Conservation (phyloP, 1,140 invertebrate genomes). For the Neuroterus valhalla region DNA sequence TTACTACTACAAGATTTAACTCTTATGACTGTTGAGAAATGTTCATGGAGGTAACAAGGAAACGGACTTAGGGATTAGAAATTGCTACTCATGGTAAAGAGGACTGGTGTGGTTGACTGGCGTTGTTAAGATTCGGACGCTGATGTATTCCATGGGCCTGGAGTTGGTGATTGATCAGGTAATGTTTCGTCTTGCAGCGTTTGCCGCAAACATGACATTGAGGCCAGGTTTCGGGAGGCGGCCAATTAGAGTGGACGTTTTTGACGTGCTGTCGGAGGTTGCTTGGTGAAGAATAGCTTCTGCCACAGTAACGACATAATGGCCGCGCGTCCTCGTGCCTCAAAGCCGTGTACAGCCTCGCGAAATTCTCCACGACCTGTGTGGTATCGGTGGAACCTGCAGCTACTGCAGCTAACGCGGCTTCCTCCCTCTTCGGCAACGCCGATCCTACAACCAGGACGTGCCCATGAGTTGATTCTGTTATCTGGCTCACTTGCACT, state of each 20-base stretch:
- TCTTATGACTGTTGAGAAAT: too few species aligned
- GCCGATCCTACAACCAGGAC: conserved; percentile 75
- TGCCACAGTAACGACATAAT: conserved; percentile 81
- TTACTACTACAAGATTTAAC: too few species aligned
- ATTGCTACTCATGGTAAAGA: conserved; percentile 61
- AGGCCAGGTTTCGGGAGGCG: conserved; percentile 82
- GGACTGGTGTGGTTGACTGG: conserved; percentile 56
- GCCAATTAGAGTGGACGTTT: conserved; percentile 82
- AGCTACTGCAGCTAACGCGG: conserved; percentile 72
- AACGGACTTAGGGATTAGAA: conserved; percentile 24
- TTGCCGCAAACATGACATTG: conserved; percentile 84
- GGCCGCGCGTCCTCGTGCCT: conserved; percentile 73
- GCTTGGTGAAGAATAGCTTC: conserved; percentile 81
- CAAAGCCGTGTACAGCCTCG: conserved; percentile 69
- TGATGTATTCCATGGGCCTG: conserved; percentile 84
- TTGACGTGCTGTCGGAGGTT: conserved; percentile 84
- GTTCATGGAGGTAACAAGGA: too few species aligned
- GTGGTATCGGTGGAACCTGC: conserved; percentile 61
- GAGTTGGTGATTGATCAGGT: conserved; percentile 84
- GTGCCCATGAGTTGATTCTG: conserved; percentile 64
- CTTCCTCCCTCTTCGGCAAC: conserved; percentile 71
- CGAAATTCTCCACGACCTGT: conserved; percentile 69
- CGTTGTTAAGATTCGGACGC: conserved; percentile 67
- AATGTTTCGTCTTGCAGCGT: conserved; percentile 85
- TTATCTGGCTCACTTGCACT: conserved; percentile 36